These are phyloP conservation scores for Scaptomyza pallida DNA, from an alignment of 1,140 invertebrate species.

Conservation along the genomic window DNA sequence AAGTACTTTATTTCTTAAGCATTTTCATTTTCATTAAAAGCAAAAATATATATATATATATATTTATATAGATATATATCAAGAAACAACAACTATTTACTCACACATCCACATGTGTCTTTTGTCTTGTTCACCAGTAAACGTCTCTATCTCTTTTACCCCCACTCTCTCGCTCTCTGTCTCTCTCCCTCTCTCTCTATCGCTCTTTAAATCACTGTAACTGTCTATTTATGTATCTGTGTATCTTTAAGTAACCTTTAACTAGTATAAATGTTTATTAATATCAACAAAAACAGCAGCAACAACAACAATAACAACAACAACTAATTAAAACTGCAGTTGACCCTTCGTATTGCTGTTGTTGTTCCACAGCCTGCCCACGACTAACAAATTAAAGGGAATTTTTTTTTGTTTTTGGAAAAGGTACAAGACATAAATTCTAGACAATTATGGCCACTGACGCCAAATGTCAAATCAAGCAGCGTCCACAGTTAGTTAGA, in stretches of 20 bases:
- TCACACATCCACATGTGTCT: constrained; percentile 83
- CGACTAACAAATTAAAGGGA: constrained; percentile 71
- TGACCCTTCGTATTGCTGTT: constrained; percentile 13
- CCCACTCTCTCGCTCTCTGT: constrained; percentile 33
- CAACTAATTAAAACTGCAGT: constrained; percentile 70
- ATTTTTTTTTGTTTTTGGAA: constrained; percentile 39
- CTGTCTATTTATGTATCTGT: constrained; percentile 42
- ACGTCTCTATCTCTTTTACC: constrained; percentile 53
- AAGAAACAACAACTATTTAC: constrained; percentile 73
- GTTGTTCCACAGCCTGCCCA: constrained; percentile 42
- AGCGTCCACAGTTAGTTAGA: constrained; percentile 78
- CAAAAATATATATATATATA: constrained; percentile 31
- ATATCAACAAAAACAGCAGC: constrained; percentile 36
- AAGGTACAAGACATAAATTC: constrained; percentile 82
- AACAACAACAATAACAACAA: constrained; percentile 37
- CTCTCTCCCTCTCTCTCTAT: constrained; percentile 35
- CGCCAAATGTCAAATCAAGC: constrained; percentile 83
- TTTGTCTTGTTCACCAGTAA: constrained; percentile 83
- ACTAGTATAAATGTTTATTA: constrained; percentile 47
- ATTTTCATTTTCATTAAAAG: constrained; percentile 66
- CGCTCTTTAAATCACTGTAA: constrained; percentile 38
- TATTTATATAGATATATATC: constrained; percentile 9
- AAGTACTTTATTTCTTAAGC: constrained; percentile 32
- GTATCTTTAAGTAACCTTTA: constrained; percentile 37
- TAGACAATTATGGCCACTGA: constrained; percentile 82